These are phyloP conservation scores for Listronotus oregonensis DNA, from an alignment of 1,140 invertebrate genomes.

Conservation along the genomic window DNA sequence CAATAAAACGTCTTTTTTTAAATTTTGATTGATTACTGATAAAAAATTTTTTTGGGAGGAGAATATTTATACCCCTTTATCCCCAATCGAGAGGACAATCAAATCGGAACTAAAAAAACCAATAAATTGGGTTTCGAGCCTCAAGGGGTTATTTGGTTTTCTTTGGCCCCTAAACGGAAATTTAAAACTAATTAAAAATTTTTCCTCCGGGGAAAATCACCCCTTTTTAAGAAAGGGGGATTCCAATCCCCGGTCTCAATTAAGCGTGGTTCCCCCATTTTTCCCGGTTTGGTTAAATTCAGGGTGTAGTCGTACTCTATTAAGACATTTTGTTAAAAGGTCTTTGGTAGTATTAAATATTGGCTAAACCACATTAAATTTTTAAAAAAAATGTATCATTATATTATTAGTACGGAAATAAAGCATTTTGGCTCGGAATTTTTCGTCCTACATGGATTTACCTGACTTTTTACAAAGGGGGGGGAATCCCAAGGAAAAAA, in stretches of 20 bases:
- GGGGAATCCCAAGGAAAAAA: no score
- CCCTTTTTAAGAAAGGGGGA: slow-evolving; percentile 16
- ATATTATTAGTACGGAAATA: no score
- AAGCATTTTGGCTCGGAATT: no score
- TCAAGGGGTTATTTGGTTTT: slow-evolving; percentile 18
- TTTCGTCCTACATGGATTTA: no score
- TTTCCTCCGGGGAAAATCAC: slow-evolving; percentile 14
- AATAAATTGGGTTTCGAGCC: slow-evolving; percentile 14
- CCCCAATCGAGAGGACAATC: slow-evolving; percentile 1
- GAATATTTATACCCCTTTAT: slow-evolving; percentile 25
- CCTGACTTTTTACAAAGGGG: no score
- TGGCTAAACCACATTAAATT: no score
- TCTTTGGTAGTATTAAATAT: no score
- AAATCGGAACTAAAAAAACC: slow-evolving; percentile 20
- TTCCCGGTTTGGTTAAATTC: slow-evolving; percentile 20
- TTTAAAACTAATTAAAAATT: slow-evolving; percentile 22
- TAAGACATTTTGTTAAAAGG: no score
- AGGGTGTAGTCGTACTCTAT: slow-evolving; percentile 6
- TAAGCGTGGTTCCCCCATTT: slow-evolving; percentile 26
- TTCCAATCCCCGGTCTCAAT: slow-evolving; percentile 19
- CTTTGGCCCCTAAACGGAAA: slow-evolving; percentile 25
- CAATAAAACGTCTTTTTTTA: neutral
- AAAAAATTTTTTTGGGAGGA: slow-evolving; percentile 18
- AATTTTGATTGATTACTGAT: slow-evolving; percentile 11
- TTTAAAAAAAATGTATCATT: no score